Conservation (phyloP, 2,888 invertebrate species). For the Nephrotoma appendiculata region DNA sequence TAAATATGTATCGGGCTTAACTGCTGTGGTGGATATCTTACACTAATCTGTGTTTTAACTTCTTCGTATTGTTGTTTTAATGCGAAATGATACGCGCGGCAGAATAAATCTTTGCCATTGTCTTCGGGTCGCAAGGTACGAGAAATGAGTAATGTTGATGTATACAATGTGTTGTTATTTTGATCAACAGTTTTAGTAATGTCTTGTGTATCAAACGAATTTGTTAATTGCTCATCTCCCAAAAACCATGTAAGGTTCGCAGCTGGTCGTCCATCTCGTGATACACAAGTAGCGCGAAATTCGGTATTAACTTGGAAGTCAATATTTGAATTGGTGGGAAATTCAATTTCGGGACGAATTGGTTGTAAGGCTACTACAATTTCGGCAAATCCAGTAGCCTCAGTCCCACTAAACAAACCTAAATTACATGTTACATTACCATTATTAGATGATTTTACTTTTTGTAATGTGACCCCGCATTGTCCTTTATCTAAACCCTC, state of each 20-base stretch:
- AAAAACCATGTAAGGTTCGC: slow-evolving; percentile 63
- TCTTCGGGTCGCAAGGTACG: slow-evolving; percentile 46
- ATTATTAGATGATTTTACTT: slow-evolving; percentile 49
- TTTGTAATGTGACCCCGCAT: slow-evolving; percentile 53
- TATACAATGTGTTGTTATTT: slow-evolving; percentile 40
- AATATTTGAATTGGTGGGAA: slow-evolving; percentile 22
- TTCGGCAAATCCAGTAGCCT: slow-evolving; percentile 42
- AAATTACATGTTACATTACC: slow-evolving; percentile 54
- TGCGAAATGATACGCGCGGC: slow-evolving; percentile 47
- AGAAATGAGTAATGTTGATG: slow-evolving; percentile 50
- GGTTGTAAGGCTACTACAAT: slow-evolving; percentile 46
- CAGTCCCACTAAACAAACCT: slow-evolving; percentile 42
- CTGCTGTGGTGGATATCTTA: slow-evolving; percentile 47
- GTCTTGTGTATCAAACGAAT: slow-evolving; percentile 16
- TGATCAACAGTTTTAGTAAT: slow-evolving; percentile 24
- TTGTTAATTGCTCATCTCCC: slow-evolving; percentile 31
- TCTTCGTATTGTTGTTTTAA: slow-evolving; percentile 25
- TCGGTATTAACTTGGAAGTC: slow-evolving; percentile 38
- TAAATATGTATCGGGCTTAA: slow-evolving; percentile 48
- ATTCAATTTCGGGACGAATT: slow-evolving; percentile 25
- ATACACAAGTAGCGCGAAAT: slow-evolving; percentile 50
- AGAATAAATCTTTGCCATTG: slow-evolving; percentile 46
- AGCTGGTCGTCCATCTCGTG: slow-evolving; percentile 54
- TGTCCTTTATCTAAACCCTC: slow-evolving; percentile 44
- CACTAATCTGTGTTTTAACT: slow-evolving; percentile 32